A percentile compares a stretch with the other conserved stretches of the same genome.
Conservation (phyloP, 2,113 vertebrate genomes). For the Clarias gariepinus region DNA sequence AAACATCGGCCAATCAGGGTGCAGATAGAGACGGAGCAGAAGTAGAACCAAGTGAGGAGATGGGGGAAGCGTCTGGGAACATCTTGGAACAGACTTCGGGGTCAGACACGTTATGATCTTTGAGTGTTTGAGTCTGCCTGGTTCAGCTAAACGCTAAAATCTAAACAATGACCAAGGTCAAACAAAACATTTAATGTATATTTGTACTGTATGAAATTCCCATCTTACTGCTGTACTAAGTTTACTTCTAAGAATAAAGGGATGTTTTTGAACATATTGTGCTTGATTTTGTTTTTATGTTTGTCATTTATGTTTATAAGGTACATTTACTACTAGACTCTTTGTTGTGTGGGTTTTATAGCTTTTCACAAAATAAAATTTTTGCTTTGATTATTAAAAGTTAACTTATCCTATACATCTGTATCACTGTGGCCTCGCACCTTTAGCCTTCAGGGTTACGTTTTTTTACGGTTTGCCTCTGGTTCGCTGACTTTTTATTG, state of each 20-base stretch:
- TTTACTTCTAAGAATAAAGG: slow-evolving; percentile 24
- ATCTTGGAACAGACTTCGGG: slow-evolving; percentile 55
- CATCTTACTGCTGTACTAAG: neutral
- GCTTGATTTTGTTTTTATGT: neutral
- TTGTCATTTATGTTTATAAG: neutral
- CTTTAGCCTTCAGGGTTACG: too few relatives aligned
- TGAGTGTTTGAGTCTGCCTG: neutral
- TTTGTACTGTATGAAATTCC: slow-evolving; percentile 4
- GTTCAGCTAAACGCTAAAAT: neutral
- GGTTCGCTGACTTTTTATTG: too few relatives aligned
- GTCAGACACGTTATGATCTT: slow-evolving; percentile 52
- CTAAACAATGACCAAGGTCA: neutral
- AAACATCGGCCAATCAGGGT: slow-evolving; percentile 61
- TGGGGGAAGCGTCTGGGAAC: slow-evolving; percentile 54
- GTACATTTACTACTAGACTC: neutral
- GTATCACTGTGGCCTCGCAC: too few relatives aligned
- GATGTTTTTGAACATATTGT: neutral
- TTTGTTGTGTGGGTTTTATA: neutral
- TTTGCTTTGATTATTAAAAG: too few relatives aligned
- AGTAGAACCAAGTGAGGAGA: slow-evolving; percentile 32
- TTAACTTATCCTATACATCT: too few relatives aligned
- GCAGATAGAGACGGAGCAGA: slow-evolving; percentile 40
- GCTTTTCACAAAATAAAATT: neutral
- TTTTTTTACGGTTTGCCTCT: too few relatives aligned
- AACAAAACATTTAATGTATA: neutral